Conservation (phyloP, 1,140 invertebrate genomes). For the Drosophila teissieri region DNA sequence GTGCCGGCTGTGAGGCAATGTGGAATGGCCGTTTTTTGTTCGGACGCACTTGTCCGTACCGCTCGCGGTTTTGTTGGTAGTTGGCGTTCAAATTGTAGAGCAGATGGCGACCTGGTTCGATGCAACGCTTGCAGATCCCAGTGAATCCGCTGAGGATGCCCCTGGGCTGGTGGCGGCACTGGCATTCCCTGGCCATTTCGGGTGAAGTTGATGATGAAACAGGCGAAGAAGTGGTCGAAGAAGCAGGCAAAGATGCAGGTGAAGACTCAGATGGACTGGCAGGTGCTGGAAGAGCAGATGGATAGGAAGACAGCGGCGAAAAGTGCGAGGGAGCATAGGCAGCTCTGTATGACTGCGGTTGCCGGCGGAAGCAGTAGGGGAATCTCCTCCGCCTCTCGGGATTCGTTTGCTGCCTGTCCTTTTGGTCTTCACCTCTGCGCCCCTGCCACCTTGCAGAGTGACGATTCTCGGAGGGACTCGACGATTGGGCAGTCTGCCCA, state of each 20-base stretch:
- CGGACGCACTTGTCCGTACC: not conserved
- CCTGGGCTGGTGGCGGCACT: not conserved
- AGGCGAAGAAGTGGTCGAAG: not conserved
- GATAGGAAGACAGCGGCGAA: not conserved
- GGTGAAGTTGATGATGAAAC: not conserved
- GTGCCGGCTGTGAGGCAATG: not conserved
- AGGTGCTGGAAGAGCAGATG: not conserved
- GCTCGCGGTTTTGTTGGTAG: not conserved
- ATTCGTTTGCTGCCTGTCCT: not conserved
- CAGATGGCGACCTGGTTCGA: constrained; percentile 38
- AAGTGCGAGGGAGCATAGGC: not conserved
- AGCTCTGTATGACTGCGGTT: no score
- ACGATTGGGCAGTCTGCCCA: not conserved
- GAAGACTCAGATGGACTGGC: no score
- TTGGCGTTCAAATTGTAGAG: constrained; percentile 46
- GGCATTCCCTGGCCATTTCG: not conserved
- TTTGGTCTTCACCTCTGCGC: not conserved
- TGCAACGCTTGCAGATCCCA: constrained; percentile 31
- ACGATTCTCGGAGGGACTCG: not conserved
- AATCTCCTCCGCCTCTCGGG: not conserved
- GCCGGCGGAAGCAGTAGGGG: not conserved
- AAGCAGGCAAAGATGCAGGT: not conserved
- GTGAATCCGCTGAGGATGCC: constrained; percentile 14
- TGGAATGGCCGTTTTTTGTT: not conserved
- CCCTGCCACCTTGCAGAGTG: not conserved